Conservation (phyloP, 2,888 invertebrate genomes). For the Pheosia gnoma region DNA sequence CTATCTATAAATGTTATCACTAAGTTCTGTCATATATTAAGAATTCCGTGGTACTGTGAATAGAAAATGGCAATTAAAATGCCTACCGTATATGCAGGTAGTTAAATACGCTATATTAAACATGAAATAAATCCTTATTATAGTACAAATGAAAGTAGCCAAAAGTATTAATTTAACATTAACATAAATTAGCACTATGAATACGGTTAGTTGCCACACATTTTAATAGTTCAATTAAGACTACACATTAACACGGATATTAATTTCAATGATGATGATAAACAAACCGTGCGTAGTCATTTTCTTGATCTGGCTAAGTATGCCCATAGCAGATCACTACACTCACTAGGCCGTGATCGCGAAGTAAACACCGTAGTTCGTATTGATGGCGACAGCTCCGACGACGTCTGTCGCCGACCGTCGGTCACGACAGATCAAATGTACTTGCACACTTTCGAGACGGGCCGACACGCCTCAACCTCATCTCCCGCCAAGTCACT, state of each 20-base stretch:
- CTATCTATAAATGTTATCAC: not conserved
- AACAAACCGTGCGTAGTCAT: slow-evolving; percentile 71
- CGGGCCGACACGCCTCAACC: slow-evolving; percentile 25
- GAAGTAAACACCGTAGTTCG: slow-evolving; percentile 26
- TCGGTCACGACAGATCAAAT: slow-evolving; percentile 57
- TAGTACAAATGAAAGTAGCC: not conserved
- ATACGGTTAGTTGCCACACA: slow-evolving; percentile 14
- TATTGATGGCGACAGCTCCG: slow-evolving; percentile 42
- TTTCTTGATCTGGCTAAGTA: slow-evolving; percentile 77
- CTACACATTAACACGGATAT: slow-evolving; percentile 9
- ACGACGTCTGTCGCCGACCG: slow-evolving; percentile 57
- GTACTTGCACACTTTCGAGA: slow-evolving; percentile 57
- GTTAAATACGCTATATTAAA: no score
- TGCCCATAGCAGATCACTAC: slow-evolving; percentile 60
- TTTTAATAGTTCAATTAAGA: not conserved
- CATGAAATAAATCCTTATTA: not conserved
- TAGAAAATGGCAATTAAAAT: no score
- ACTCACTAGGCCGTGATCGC: slow-evolving; percentile 21
- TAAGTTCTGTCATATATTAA: not conserved
- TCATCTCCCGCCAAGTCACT: slow-evolving; percentile 40
- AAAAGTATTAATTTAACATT: not conserved
- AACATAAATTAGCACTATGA: slow-evolving; percentile 10
- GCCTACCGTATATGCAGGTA: no score
- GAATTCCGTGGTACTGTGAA: no score
- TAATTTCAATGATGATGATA: slow-evolving; percentile 17